Conservation (phyloP, 2,888 invertebrate genomes). For the Fissipunctia ypsillon region DNA sequence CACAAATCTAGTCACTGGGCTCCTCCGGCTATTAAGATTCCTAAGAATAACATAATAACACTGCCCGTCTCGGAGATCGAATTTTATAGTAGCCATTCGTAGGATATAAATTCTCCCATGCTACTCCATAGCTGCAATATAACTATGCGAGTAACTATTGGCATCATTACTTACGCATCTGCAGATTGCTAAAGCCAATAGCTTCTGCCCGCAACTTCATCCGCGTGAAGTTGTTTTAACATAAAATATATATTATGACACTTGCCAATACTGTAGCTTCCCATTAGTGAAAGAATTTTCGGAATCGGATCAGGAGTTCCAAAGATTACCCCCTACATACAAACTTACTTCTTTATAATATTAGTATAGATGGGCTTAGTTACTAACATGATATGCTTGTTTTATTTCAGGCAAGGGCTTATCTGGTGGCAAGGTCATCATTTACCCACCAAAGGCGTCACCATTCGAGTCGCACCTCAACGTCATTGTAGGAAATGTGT, state of each 20-base stretch:
- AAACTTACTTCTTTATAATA: no score
- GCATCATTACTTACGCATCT: background rate
- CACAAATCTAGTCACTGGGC: background rate
- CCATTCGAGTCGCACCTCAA: conserved; percentile 97
- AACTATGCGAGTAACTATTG: background rate
- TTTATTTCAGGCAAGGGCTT: conserved; percentile 93
- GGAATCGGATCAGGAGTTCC: no score
- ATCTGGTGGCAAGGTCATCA: conserved; percentile 98
- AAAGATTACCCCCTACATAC: no score
- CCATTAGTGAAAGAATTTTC: no score
- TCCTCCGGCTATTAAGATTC: background rate
- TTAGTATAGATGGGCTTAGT: no score
- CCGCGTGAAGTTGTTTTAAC: no score
- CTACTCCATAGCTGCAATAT: background rate
- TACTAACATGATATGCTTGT: background rate
- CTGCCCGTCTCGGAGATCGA: background rate
- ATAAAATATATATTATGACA: background rate
- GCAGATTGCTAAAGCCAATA: background rate
- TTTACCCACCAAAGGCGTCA: conserved; percentile 96
- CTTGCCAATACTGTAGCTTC: no score
- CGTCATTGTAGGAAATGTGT: conserved; percentile 99
- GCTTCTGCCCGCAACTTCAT: no score
- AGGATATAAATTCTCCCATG: background rate
- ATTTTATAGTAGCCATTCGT: background rate
- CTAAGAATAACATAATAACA: background rate